These are phyloP conservation scores for Apostichopus californicus DNA, from an alignment of 35 echinoderm and acorn worm species.

Conservation along the genomic window DNA sequence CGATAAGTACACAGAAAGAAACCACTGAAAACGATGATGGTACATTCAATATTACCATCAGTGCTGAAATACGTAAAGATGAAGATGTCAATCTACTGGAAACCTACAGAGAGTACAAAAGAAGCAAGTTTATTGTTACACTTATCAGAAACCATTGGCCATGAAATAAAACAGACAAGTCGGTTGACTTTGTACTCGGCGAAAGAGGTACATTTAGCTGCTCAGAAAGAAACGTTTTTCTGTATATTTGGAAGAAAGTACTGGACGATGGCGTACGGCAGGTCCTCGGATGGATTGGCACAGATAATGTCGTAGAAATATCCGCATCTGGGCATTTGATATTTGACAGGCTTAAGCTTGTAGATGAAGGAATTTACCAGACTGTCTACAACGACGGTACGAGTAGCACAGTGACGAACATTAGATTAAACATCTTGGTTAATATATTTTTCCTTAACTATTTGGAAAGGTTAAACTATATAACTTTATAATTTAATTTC, in stretches of 20 bases:
- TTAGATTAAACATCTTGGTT: no score
- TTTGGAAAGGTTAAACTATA: no score
- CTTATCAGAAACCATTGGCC: neutral
- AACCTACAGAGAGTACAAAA: neutral
- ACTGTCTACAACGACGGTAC: neutral
- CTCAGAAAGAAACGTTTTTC: neutral
- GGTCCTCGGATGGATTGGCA: neutral
- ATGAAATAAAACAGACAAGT: neutral
- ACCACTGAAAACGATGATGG: neutral
- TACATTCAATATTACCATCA: neutral
- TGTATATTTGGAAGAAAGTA: neutral
- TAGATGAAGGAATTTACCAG: neutral
- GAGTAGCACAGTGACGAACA: neutral
- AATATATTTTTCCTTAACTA: no score
- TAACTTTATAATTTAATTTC: no score
- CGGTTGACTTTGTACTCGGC: neutral
- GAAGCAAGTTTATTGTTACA: neutral
- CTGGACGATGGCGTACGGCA: neutral
- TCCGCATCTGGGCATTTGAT: neutral
- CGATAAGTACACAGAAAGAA: neutral
- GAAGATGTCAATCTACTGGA: neutral
- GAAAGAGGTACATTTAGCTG: neutral
- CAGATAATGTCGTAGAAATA: neutral
- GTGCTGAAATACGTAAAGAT: neutral
- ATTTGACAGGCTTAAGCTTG: neutral